Evolutionary conservation across 2,797 vertebrate genomes (phyloP), one percentile per base, ranked within the genome.

Genomic region (Salmo trutta): DNA sequence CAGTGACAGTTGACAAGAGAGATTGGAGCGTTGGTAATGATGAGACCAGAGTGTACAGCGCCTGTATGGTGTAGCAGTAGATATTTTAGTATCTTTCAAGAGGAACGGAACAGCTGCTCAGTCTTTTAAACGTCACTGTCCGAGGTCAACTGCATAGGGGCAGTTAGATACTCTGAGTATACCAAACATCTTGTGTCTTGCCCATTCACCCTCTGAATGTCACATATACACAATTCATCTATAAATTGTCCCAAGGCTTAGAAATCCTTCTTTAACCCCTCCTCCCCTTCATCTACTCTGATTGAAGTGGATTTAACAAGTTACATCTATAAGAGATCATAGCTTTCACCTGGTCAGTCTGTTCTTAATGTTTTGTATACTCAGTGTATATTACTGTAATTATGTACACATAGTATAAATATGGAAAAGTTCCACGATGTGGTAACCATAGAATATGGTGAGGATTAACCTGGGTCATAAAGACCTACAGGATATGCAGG

Each of bases 1-100:
- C 4, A 15, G 21, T 89, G 89, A 92, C 85, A 84, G 90, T 89
- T 90, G 87, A 92, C 88, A 82, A 80, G 79, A 83, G 84, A 90
- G 90, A 91, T 87, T 80, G 89, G 87, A 88, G 81, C 78, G 71
- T 47, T 79, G 29, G 8, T 33, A 7, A n/a, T 75, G 82, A 83
- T 85, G 80, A 73, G 87, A 73, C 79, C n/a, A 53, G 64, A 78
- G 70, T 78, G 81, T 78, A 80, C 12, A 59, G 19, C 54, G 19
- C 17, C 4, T 29, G 27, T 5, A 27, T 12, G 24, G 64, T 27
- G 54, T 73, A n/a, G 77, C 84, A 82, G 83, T 79, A 83, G 81
- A 90, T 90, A 83, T 84, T 79, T 84, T 77, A 81, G 86, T 68
- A 76, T 76, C 83, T 82, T 75, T 2, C 3, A 75, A 74, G 85